phyloP scores from a whole-genome alignment of 2,797 vertebrate species.

The Helostoma temminkii region DNA sequence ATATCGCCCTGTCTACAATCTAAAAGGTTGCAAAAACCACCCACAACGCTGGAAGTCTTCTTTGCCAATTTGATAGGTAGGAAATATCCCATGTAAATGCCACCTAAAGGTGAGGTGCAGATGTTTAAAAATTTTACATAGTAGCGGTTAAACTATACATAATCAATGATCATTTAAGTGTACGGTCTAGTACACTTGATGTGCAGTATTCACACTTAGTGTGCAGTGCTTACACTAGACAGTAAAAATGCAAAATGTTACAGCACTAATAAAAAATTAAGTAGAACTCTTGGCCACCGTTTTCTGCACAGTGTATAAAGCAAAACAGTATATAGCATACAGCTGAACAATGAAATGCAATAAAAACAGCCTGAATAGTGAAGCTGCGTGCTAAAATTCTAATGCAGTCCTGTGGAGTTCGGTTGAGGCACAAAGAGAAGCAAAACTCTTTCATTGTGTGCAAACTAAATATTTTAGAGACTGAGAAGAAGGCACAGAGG shows the following conservation, averaged over 20 bases:
- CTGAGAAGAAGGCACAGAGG: conserved; percentile 1
- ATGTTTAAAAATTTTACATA: too few relatives aligned
- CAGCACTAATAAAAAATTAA: too few relatives aligned
- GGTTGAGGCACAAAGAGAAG: conserved; percentile 14
- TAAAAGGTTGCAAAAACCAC: background rate
- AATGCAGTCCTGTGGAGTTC: conserved; percentile 1
- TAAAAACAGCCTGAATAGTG: background rate
- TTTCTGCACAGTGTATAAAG: background rate
- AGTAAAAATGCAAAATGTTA: background rate
- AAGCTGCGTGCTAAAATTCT: background rate
- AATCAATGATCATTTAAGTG: background rate
- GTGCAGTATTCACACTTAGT: background rate
- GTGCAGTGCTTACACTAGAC: background rate
- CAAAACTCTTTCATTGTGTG: background rate
- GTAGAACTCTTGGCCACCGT: too few relatives aligned
- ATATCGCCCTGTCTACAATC: background rate
- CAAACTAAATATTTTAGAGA: conserved; percentile 18
- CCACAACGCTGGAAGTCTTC: background rate
- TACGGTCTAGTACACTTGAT: background rate
- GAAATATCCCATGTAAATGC: conserved; percentile 4
- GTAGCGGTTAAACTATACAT: too few relatives aligned
- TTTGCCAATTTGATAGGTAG: background rate
- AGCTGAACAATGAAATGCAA: background rate
- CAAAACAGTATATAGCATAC: background rate
- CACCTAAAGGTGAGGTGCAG: background rate